These are phyloP conservation scores for Portevinia maculata DNA, from an alignment of 2,888 invertebrate genomes.

Conservation along the genomic window DNA sequence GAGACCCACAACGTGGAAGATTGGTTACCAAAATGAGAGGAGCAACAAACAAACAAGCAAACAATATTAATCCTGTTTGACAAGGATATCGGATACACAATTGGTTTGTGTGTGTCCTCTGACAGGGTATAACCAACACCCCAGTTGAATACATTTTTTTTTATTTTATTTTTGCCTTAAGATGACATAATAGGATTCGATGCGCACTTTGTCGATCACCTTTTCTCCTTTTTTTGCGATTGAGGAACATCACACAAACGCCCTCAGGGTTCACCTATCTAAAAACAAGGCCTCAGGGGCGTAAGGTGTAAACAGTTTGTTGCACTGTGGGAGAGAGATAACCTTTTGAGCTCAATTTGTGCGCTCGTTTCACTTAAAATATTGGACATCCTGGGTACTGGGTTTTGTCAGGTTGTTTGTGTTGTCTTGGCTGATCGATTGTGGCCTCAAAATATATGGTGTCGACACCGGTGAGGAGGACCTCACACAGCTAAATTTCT, in stretches of 20 bases:
- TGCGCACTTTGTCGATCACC: constrained; percentile 60
- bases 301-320: constrained; percentile 72
- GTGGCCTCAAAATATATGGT: constrained; percentile 69
- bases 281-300: constrained; percentile 38
- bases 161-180: constrained; percentile 42
- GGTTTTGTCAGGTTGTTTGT: constrained; percentile 56
- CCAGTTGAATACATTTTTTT: constrained; percentile 23
- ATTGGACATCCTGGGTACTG: constrained; percentile 55
- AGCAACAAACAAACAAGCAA: constrained; percentile 40
- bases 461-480: constrained; percentile 63
- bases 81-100: constrained; percentile 70
- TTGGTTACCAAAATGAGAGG: constrained; percentile 29
- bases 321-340: constrained; percentile 64
- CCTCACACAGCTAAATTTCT: constrained; percentile 58
- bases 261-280: constrained; percentile 60
- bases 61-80: constrained; percentile 72
- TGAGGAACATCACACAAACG: constrained; percentile 56
- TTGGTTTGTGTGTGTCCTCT: constrained; percentile 68
- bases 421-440: constrained; percentile 65
- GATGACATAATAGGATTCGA: constrained; percentile 74
- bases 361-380: constrained; percentile 1
- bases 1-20: constrained; percentile 69
- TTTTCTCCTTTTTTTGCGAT: constrained; percentile 51
- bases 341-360: constrained; percentile 47
- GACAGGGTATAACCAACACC: constrained; percentile 53